These are phyloP conservation scores for Tachysurus fulvidraco DNA, from an alignment of 2,113 vertebrate genomes.

Conservation along the genomic window DNA sequence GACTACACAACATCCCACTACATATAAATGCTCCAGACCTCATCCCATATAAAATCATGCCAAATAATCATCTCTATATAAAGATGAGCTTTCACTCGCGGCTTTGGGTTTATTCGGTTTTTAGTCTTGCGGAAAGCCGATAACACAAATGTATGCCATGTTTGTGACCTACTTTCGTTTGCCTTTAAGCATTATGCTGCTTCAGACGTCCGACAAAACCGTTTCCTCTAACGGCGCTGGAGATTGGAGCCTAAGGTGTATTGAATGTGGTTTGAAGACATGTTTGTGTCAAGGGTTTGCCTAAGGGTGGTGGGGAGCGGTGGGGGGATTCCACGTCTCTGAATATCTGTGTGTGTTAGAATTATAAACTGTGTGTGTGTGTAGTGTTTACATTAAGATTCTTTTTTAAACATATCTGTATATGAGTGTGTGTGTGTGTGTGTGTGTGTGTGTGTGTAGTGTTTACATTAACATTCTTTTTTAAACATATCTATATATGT, in stretches of 20 bases:
- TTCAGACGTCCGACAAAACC: neutral
- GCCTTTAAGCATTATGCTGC: neutral
- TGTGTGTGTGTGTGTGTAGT: too few relatives aligned
- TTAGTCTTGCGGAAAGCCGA: neutral
- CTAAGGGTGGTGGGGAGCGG: neutral
- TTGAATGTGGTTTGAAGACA: neutral
- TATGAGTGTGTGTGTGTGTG: too few relatives aligned
- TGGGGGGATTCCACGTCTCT: too few relatives aligned
- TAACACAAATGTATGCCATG: neutral
- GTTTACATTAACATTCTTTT: too few relatives aligned
- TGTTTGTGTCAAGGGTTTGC: neutral
- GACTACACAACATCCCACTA: neutral
- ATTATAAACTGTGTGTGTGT: conserved; percentile 4
- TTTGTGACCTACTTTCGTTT: neutral
- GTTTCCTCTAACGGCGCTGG: neutral
- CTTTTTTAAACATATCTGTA: too few relatives aligned
- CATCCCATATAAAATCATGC: neutral
- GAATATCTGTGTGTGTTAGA: neutral
- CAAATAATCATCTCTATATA: neutral
- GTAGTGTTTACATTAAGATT: too few relatives aligned
- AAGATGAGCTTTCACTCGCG: neutral
- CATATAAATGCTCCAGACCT: neutral
- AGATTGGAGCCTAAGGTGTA: neutral
- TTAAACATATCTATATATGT: too few relatives aligned
- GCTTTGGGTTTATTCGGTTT: neutral